A percentile compares a stretch with the other conserved stretches of the same genome.
Conservation (phyloP, 2,797 vertebrate species). For the Rachycentron canadum region DNA sequence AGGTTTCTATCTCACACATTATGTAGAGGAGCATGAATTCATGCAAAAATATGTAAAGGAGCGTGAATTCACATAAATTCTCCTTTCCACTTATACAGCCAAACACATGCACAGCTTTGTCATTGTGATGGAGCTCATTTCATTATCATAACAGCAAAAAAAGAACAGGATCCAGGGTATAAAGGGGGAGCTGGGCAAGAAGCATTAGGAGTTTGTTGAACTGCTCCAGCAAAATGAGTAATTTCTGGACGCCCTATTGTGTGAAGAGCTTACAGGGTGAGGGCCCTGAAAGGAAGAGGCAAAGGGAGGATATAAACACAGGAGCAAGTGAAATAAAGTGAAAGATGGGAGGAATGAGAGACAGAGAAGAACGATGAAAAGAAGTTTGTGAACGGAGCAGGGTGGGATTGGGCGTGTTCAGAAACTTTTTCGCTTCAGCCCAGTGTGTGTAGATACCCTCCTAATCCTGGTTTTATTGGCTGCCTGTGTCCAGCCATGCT, state of each 20-base stretch:
- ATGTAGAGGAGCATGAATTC: constrained; percentile 34
- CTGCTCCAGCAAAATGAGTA: constrained; percentile 83
- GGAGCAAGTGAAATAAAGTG: constrained; percentile 75
- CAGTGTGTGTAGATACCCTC: constrained; percentile 86
- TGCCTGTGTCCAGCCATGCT: constrained; percentile 87
- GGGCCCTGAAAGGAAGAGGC: constrained; percentile 78
- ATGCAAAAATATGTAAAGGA: constrained; percentile 53
- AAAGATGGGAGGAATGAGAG: constrained; percentile 75
- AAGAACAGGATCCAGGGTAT: constrained; percentile 46
- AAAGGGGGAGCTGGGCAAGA: constrained; percentile 55
- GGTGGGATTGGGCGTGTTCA: constrained; percentile 85
- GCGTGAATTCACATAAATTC: constrained; percentile 48
- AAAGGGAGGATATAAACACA: constrained; percentile 79
- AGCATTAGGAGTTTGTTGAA: constrained; percentile 77
- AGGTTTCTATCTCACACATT: constrained; percentile 32
- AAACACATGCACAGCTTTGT: constrained; percentile 62
- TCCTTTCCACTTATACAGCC: constrained; percentile 18
- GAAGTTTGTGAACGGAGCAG: constrained; percentile 76
- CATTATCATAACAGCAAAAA: constrained; percentile 61
- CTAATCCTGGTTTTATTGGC: constrained; percentile 93
- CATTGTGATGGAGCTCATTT: constrained; percentile 64
- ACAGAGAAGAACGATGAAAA: constrained; percentile 76
- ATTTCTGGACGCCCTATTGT: constrained; percentile 86
- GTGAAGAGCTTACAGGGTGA: constrained; percentile 78
- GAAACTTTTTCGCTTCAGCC: constrained; percentile 86